Percentiles rank a stretch among this genome's conserved stretches.
These are phyloP conservation scores for Stichodactyla mertensii DNA, from an alignment of 64 coral and sea anemone species.

Conservation along the genomic window DNA sequence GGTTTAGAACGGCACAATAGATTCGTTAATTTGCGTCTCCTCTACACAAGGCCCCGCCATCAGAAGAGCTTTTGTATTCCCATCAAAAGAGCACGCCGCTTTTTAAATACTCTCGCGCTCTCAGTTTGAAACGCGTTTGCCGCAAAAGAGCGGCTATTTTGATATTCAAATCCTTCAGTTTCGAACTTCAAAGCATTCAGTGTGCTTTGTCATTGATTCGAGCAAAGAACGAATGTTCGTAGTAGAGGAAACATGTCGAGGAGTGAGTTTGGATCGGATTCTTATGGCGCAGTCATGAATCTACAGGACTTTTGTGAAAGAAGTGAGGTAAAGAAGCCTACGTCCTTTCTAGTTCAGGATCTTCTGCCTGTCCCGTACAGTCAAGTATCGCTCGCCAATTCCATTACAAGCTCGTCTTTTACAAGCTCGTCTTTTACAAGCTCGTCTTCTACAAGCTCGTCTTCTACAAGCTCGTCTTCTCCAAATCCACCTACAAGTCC, in stretches of 20 bases:
- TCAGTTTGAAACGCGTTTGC: background rate
- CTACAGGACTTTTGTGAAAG: background rate
- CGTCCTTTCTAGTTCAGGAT: conserved; percentile 3
- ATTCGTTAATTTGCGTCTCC: background rate
- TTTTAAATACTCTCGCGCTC: background rate
- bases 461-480: background rate
- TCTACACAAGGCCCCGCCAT: background rate
- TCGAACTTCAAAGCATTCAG: background rate
- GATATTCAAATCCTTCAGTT: background rate
- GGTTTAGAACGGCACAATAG: background rate
- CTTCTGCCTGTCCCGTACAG: conserved; percentile 8
- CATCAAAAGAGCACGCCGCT: background rate
- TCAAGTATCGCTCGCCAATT: background rate
- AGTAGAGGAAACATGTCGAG: background rate
- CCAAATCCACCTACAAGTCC: background rate
- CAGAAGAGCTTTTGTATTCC: background rate
- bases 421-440: no score
- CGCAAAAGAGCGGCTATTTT: background rate
- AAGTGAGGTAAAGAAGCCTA: background rate
- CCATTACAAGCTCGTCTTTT: no score
- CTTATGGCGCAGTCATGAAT: background rate
- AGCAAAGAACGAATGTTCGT: background rate
- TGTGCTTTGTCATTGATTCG: background rate
- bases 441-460: background rate
- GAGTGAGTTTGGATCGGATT: background rate